These are phyloP conservation scores for Alviniconcha marisindica DNA, from an alignment of 1,140 invertebrate species.

Conservation along the genomic window DNA sequence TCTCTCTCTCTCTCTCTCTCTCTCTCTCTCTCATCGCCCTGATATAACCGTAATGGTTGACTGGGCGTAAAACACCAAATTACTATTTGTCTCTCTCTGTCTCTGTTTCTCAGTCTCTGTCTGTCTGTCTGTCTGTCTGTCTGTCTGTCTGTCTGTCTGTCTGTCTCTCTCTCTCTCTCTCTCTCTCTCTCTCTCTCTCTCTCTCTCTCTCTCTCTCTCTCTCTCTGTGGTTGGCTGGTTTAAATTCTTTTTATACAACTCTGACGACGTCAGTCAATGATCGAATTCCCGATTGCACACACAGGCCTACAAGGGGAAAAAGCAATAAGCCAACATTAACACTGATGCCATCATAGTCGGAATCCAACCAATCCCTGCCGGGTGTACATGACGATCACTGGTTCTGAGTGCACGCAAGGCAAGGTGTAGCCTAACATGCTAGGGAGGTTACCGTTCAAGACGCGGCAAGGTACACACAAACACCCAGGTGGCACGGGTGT, in stretches of 20 bases:
- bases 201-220: neutral
- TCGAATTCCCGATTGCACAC: neutral
- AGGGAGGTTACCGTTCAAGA: too few species aligned
- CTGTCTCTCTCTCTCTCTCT: neutral
- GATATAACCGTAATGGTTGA: too few species aligned
- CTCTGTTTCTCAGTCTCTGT: neutral
- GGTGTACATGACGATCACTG: neutral
- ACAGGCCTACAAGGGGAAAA: too few species aligned
- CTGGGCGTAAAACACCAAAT: too few species aligned
- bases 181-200: slow-evolving; percentile 5
- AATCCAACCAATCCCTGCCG: neutral
- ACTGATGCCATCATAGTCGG: too few species aligned
- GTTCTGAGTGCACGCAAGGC: neutral
- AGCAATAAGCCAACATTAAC: too few species aligned
- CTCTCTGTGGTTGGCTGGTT: neutral
- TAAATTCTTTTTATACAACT: too few species aligned
- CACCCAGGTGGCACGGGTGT: neutral
- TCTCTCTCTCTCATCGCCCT: neutral
- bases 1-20: neutral
- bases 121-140: neutral
- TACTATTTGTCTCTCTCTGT: neutral
- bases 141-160: neutral
- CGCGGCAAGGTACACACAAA: too few species aligned
- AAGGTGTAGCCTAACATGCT: too few species aligned
- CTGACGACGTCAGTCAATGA: neutral